A percentile compares a stretch with the other conserved stretches of the same genome.
These are phyloP conservation scores for Limnothrissa miodon DNA, from an alignment of 2,113 vertebrate species.

Conservation along the genomic window DNA sequence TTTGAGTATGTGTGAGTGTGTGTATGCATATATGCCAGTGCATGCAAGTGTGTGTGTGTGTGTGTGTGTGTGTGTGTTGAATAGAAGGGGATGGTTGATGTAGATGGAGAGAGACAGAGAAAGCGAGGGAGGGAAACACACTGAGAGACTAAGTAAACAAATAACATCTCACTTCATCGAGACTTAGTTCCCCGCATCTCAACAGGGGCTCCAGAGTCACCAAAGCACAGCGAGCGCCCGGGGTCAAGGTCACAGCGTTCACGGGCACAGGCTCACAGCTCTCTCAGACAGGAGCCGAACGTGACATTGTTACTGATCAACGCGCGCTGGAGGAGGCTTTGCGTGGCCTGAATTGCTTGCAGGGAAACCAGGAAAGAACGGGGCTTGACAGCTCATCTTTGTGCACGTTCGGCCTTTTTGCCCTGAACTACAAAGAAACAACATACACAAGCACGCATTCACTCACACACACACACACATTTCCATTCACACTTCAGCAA, in stretches of 20 bases:
- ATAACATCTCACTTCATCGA: neutral
- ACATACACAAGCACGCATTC: neutral
- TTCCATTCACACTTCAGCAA: neutral
- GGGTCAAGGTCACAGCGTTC: neutral
- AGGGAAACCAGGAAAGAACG: neutral
- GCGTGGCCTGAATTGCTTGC: neutral
- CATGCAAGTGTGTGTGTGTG: neutral
- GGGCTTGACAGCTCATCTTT: neutral
- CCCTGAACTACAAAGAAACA: neutral
- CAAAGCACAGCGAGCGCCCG: neutral
- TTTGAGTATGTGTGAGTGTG: neutral
- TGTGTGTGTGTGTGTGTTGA: neutral
- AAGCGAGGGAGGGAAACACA: neutral
- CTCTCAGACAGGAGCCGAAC: neutral
- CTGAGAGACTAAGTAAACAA: neutral
- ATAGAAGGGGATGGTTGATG: neutral
- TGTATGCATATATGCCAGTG: neutral
- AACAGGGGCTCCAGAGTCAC: neutral
- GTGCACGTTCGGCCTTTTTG: neutral
- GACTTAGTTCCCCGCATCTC: neutral
- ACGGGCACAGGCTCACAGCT: neutral
- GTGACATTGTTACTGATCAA: slow-evolving; percentile 6
- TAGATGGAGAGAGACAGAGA: neutral
- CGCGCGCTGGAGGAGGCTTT: neutral
- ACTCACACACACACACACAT: neutral